Conservation (phyloP, 2,888 invertebrate genomes). For the Cephus sareptanus region DNA sequence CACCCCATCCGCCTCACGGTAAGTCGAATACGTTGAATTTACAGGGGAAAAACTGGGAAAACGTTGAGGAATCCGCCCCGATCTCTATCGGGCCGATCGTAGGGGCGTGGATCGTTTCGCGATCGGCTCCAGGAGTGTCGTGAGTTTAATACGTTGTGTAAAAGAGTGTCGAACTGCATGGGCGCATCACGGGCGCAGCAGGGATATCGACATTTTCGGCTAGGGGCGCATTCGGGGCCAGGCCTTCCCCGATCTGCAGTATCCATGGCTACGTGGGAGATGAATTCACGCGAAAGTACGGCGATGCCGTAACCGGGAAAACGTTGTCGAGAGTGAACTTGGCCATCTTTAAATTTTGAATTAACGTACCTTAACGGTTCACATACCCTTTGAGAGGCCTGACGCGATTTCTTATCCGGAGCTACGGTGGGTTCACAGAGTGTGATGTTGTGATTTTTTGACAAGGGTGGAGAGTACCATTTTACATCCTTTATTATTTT, state of each 20-base stretch:
- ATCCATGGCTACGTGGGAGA: slow-evolving; percentile 52
- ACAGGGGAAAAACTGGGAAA: slow-evolving; percentile 9
- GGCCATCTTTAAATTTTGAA: not conserved
- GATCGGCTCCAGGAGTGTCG: not conserved
- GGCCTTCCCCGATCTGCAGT: slow-evolving; percentile 49
- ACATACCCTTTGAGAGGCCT: not conserved
- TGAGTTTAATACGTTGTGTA: slow-evolving; percentile 6
- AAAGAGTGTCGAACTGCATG: slow-evolving; percentile 33
- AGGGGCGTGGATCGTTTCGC: slow-evolving; percentile 2
- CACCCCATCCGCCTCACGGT: slow-evolving; percentile 31
- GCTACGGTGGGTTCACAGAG: not conserved
- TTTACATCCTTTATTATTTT: not conserved
- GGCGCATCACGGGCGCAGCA: slow-evolving; percentile 51
- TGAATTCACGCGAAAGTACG: slow-evolving; percentile 46
- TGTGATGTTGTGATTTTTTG: not conserved
- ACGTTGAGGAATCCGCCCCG: slow-evolving; percentile 4
- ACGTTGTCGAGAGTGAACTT: not conserved
- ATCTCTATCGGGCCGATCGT: slow-evolving; percentile 8
- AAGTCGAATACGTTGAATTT: slow-evolving; percentile 28
- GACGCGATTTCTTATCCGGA: not conserved
- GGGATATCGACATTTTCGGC: slow-evolving; percentile 64
- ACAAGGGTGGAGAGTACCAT: not conserved
- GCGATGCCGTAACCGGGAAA: slow-evolving; percentile 22
- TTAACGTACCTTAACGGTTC: not conserved
- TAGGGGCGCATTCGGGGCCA: slow-evolving; percentile 56